Conservation (phyloP, 2,797 vertebrate species). For the Tokudaia muenninki region DNA sequence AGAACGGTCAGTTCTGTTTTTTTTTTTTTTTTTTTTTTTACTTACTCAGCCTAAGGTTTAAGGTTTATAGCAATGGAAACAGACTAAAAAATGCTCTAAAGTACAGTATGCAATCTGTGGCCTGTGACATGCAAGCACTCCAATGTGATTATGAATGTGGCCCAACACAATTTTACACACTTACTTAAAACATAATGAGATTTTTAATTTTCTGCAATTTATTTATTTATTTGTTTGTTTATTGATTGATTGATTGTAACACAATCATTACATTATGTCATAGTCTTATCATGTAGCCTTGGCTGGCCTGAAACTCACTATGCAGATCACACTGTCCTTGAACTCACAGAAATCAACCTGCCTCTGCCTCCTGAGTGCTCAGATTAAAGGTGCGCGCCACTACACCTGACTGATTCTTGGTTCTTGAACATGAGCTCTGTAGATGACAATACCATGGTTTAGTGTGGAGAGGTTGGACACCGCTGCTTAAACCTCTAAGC, state of each 20-base stretch:
- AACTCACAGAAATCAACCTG: neutral
- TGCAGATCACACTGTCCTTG: neutral
- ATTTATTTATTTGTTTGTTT: neutral
- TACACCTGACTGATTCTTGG: neutral
- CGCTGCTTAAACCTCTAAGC: neutral
- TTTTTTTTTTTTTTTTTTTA: neutral
- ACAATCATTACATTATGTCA: neutral
- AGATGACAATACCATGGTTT: neutral
- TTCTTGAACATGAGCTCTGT: neutral
- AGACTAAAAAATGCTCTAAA: neutral
- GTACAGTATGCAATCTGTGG: neutral
- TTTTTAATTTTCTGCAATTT: neutral
- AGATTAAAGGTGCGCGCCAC: neutral
- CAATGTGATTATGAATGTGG: neutral
- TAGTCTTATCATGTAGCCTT: neutral
- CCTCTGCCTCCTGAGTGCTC: too few species aligned
- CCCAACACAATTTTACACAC: neutral
- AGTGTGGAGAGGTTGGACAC: neutral
- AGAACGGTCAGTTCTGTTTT: neutral
- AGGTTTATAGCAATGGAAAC: neutral
- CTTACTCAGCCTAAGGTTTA: neutral
- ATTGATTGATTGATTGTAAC: neutral
- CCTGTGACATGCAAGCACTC: neutral
- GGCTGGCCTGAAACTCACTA: neutral
- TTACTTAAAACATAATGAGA: neutral